These are phyloP conservation scores for Itoplectis maculator DNA, from an alignment of 2,888 invertebrate species.

Conservation along the genomic window DNA sequence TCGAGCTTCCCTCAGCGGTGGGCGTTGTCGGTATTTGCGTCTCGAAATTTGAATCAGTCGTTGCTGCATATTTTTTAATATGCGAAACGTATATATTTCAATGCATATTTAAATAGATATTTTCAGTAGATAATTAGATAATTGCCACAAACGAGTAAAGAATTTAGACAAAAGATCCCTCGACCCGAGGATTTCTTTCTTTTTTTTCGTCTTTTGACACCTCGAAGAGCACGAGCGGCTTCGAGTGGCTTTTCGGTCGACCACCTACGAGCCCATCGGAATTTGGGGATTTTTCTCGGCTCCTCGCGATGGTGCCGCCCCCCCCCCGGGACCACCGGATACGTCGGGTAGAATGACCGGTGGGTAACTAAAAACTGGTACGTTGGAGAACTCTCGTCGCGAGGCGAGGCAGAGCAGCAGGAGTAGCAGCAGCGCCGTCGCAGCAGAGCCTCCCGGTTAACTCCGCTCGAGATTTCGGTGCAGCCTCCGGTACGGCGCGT, in stretches of 20 bases:
- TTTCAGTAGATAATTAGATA: no score
- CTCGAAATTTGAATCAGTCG: neutral
- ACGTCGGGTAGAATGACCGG: constrained; percentile 76
- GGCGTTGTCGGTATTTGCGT: neutral
- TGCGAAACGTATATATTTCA: no score
- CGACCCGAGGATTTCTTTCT: no score
- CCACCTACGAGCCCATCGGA: constrained; percentile 30
- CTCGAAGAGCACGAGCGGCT: neutral
- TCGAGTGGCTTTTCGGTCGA: neutral
- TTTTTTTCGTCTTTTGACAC: neutral
- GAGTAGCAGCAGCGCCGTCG: no score
- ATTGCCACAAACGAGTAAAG: no score
- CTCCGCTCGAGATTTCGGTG: constrained; percentile 5
- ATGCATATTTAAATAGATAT: no score
- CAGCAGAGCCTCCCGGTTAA: no score
- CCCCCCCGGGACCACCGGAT: constrained; percentile 72
- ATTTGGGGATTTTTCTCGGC: neutral
- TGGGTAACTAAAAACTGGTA: constrained; percentile 80
- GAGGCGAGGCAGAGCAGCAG: neutral
- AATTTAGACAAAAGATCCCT: no score
- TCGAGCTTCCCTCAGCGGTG: neutral
- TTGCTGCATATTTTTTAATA: no score
- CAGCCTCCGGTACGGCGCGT: neutral
- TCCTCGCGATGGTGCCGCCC: no score
- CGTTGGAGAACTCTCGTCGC: constrained; percentile 35